Evolutionary conservation across 1,140 invertebrate genomes (phyloP).

Genomic region (Pinna nobilis): DNA sequence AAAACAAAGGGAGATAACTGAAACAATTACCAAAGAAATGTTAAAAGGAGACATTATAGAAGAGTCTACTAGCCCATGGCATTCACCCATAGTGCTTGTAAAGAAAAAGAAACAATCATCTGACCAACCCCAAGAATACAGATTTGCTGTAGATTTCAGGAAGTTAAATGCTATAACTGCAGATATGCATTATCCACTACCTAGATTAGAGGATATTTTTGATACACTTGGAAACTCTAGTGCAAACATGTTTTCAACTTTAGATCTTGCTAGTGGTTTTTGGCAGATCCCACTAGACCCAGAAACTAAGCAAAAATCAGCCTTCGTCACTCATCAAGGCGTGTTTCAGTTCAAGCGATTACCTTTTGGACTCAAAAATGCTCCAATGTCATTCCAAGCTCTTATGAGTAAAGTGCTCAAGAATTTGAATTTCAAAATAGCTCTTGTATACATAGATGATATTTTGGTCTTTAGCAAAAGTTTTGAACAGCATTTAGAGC

Average conservation of each 20-base stretch:
- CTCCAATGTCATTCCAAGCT: neutral
- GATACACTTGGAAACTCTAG: constrained; percentile 28
- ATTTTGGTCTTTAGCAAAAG: neutral
- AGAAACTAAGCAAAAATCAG: constrained; percentile 34
- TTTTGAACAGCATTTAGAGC: constrained; percentile 1
- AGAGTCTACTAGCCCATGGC: constrained; percentile 26
- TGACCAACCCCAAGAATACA: neutral
- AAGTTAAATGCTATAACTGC: constrained; percentile 36
- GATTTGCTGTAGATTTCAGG: constrained; percentile 49
- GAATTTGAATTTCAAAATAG: constrained; percentile 3
- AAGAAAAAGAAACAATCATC: constrained; percentile 37
- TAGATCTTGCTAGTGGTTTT: constrained; percentile 41
- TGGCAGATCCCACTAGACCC: constrained; percentile 42
- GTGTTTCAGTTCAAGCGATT: constrained; percentile 29
- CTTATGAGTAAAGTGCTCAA: neutral
- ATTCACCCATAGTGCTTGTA: constrained; percentile 42
- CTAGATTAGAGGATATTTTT: constrained; percentile 33
- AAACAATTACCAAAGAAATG: neutral
- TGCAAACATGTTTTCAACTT: constrained; percentile 17
- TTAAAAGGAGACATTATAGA: constrained; percentile 39
- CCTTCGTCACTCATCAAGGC: constrained; percentile 49
- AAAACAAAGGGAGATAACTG: too few relatives aligned
- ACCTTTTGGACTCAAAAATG: neutral
- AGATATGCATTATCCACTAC: constrained; percentile 30
- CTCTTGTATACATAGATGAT: constrained; percentile 11